phyloP scores from a whole-genome alignment of 2,113 vertebrate species.

The Physeter macrocephalus region DNA sequence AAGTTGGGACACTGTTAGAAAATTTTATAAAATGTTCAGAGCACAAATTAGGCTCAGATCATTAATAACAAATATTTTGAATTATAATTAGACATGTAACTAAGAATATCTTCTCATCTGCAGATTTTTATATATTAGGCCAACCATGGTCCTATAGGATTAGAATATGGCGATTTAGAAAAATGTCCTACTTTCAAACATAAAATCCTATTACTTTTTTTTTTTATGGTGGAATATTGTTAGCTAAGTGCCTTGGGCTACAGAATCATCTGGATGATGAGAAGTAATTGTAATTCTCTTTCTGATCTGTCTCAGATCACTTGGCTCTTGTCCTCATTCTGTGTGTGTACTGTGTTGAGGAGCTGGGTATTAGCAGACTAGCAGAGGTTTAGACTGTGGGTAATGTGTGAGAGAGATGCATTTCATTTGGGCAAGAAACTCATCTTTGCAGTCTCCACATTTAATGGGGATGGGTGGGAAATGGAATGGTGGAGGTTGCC shows the following conservation, averaged over 20 bases:
- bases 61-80: neutral
- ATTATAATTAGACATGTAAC: neutral
- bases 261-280: neutral
- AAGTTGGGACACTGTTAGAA: neutral
- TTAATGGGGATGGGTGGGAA: neutral
- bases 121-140: neutral
- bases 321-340: neutral
- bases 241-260: neutral
- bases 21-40: neutral
- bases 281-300: neutral
- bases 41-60: neutral
- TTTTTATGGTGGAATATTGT: neutral
- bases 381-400: neutral
- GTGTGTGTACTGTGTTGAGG: neutral
- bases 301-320: neutral
- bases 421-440: neutral
- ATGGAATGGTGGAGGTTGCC: neutral
- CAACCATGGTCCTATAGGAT: neutral
- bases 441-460: neutral
- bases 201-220: neutral
- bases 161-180: slow-evolving; percentile 32
- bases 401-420: neutral
- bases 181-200: neutral
- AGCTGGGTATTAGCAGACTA: neutral
- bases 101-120: neutral